Conservation (phyloP, 53 echinoderm and acorn worm species). For the Antedon mediterranea region DNA sequence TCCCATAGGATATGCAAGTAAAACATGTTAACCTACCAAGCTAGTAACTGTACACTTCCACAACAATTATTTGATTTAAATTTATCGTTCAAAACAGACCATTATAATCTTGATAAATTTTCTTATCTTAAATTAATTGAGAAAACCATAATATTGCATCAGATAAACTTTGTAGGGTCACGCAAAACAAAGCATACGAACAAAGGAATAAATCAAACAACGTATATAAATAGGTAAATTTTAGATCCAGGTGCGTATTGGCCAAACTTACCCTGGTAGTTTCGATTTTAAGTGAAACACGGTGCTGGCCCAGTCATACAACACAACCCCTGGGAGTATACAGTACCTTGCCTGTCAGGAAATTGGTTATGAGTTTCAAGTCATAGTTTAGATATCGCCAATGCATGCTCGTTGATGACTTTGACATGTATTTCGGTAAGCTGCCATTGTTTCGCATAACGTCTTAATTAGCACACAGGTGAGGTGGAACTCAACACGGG, state of each 20-base stretch:
- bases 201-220: too few species aligned
- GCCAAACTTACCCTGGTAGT: neutral
- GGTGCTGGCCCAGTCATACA: neutral
- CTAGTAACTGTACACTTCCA: too few species aligned
- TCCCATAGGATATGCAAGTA: too few species aligned
- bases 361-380: neutral
- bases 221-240: neutral
- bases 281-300: neutral
- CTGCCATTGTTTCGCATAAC: neutral
- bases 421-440: neutral
- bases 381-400: neutral
- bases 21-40: too few species aligned
- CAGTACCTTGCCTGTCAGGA: neutral
- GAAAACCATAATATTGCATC: too few species aligned
- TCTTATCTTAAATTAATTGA: too few species aligned
- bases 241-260: neutral
- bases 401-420: neutral
- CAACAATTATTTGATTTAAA: too few species aligned
- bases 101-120: too few species aligned
- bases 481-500: neutral
- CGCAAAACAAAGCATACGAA: too few species aligned
- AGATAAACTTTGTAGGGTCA: too few species aligned
- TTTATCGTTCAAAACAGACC: too few species aligned
- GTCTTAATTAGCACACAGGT: neutral
- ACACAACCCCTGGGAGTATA: neutral